Evolutionary conservation across 2,888 invertebrate species (phyloP), one percentile per base, ranked within the genome.

Genomic region (Polietes domitor): DNA sequence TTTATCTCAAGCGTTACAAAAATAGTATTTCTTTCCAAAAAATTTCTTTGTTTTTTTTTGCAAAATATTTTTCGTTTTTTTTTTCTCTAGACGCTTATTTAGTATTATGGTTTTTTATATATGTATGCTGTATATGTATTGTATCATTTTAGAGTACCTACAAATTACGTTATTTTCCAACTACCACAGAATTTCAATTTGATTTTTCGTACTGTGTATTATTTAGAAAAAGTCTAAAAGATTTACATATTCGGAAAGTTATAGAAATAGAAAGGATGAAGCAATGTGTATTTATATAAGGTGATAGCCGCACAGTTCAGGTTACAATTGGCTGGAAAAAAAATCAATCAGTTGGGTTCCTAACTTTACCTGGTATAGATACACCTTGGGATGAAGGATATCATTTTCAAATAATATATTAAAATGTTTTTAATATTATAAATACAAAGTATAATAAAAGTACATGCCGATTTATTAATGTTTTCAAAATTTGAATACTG

Each of bases 1-100:
- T 10, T 32, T 32, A 9, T 41, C 53, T 79, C 74, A 82, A 82
- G 85, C 85, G 82, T 82, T 85, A 82, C 82, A 82, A 85, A 85
- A 82, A 85, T 85, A 85, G 77, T 77, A 79, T 85, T 82, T 75
- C 3, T 61, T 80, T 79, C 73, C 79, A n/a, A 74, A 47, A 43
- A 2, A 53, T 53, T 65, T 77, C n/a, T 71, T 68, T 70, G 15
- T 47, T 80, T 77, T 47, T 65, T 28, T 75, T 28, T 70, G 47
- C 43, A 53, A 74, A 75, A 81, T 80, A 24, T 82, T n/a, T 80
- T 75, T 70, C 74, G 41, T 75, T 47, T 70, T 63, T 37, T 73
- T 73, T 84, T 4, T 47, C 77, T 78, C 32, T 53, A 72, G 24
- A 75, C 47, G 24, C 72, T 63, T 55, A 26, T 58, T 71, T 72